A percentile compares a stretch with the other conserved stretches of the same genome.
Evolutionary conservation across 2,113 vertebrate genomes (phyloP).

Genomic region (Synchiropus splendidus): DNA sequence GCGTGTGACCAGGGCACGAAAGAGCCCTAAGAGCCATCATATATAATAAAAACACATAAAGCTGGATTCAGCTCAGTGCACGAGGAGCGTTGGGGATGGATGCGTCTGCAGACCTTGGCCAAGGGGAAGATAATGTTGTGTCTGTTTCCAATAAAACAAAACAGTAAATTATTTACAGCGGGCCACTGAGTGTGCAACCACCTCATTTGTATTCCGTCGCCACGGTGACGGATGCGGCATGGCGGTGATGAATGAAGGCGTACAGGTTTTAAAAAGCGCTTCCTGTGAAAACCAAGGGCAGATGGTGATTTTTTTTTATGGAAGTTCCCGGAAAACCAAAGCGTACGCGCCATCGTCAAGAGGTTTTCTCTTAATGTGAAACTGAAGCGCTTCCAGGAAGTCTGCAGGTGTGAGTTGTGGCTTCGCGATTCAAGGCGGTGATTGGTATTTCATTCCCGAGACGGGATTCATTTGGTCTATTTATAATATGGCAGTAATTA

Average conservation of each 20-base stretch:
- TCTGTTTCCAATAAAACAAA: slow-evolving; percentile 66
- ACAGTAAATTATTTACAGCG: slow-evolving; percentile 67
- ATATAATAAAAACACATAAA: slow-evolving; percentile 45
- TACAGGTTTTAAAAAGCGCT: slow-evolving; percentile 53
- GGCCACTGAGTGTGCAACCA: slow-evolving; percentile 49
- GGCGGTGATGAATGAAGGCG: slow-evolving; percentile 61
- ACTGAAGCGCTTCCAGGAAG: slow-evolving; percentile 16
- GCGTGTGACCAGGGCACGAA: slow-evolving; percentile 29
- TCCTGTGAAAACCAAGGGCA: slow-evolving; percentile 63
- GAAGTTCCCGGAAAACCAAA: slow-evolving; percentile 57
- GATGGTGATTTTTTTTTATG: slow-evolving; percentile 62
- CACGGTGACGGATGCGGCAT: slow-evolving; percentile 62
- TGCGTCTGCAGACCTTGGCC: slow-evolving; percentile 55
- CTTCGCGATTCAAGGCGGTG: no score
- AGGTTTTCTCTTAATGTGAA: no score
- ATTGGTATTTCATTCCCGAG: no score
- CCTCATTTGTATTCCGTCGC: slow-evolving; percentile 61
- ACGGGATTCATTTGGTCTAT: no score
- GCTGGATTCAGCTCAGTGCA: no score
- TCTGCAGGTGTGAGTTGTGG: neutral
- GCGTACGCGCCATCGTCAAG: slow-evolving; percentile 42
- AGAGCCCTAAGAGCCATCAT: slow-evolving; percentile 32
- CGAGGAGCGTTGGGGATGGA: slow-evolving; percentile 35
- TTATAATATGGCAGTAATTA: no score
- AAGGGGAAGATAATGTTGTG: slow-evolving; percentile 60